A percentile compares a stretch with the other conserved stretches of the same genome.
phyloP scores from a whole-genome alignment of 2,888 invertebrate species.

The Metopia argyrocephala region DNA sequence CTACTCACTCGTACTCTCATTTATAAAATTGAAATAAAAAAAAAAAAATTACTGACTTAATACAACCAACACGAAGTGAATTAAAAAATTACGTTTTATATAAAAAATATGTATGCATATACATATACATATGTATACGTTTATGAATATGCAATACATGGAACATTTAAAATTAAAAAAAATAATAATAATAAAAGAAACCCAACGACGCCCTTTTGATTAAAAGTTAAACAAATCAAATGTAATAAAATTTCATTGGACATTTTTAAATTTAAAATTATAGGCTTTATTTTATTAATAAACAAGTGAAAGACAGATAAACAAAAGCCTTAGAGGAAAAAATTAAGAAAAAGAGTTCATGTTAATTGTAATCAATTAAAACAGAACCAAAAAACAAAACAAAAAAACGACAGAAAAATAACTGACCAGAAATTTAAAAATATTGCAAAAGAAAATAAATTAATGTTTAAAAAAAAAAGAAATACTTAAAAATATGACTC shows the following conservation, averaged over 20 bases:
- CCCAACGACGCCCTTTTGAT: conserved; percentile 22
- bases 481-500: conserved; percentile 25
- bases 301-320: conserved; percentile 14
- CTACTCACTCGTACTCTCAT: conserved; percentile 22
- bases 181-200: conserved; percentile 17
- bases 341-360: conserved; percentile 27
- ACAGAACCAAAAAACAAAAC: conserved; percentile 10
- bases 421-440: conserved; percentile 36
- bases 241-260: conserved; percentile 15
- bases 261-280: conserved; percentile 16
- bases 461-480: not conserved
- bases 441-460: conserved; percentile 16
- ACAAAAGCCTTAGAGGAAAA: conserved; percentile 6
- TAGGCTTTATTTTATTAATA: conserved; percentile 39
- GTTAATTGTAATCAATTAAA: conserved; percentile 63
- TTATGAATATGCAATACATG: too few relatives aligned
- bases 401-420: conserved; percentile 15
- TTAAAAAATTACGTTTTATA: too few relatives aligned
- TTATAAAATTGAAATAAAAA: too few relatives aligned
- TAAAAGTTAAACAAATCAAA: conserved; percentile 29
- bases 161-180: conserved; percentile 17
- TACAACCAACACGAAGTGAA: too few relatives aligned
- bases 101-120: too few relatives aligned
- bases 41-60: too few relatives aligned
- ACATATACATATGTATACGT: too few relatives aligned